Evolutionary conservation across 2,888 invertebrate species (phyloP).

Genomic region (Limenitis arthemis): DNA sequence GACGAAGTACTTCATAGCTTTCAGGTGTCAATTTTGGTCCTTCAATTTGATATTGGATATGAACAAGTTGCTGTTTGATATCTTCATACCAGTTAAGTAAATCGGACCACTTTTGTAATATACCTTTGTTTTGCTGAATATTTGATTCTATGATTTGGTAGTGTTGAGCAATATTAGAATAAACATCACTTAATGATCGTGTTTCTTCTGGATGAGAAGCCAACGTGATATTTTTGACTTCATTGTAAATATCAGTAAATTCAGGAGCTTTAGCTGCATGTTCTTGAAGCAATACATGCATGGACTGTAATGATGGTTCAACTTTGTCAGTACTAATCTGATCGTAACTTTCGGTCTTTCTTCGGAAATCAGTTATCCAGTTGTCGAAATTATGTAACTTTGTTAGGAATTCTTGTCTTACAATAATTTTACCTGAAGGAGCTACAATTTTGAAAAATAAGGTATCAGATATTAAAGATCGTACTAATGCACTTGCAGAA

Average conservation of each 20-base stretch:
- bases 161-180: slow-evolving; percentile 81
- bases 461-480: slow-evolving; percentile 80
- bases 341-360: slow-evolving; percentile 82
- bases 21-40: slow-evolving; percentile 80
- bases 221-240: slow-evolving; percentile 83
- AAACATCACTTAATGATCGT: slow-evolving; percentile 80
- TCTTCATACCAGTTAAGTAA: slow-evolving; percentile 87
- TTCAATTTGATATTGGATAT: slow-evolving; percentile 85
- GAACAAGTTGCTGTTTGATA: slow-evolving; percentile 82
- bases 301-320: slow-evolving; percentile 81
- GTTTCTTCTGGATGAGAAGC: slow-evolving; percentile 82
- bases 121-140: slow-evolving; percentile 80
- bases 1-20: slow-evolving; percentile 77
- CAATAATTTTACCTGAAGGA: slow-evolving; percentile 85
- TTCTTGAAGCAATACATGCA: slow-evolving; percentile 87
- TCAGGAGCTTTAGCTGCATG: slow-evolving; percentile 86
- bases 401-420: slow-evolving; percentile 87
- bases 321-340: slow-evolving; percentile 88
- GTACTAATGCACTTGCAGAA: slow-evolving; percentile 83
- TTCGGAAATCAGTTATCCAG: slow-evolving; percentile 83
- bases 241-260: slow-evolving; percentile 84
- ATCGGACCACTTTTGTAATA: slow-evolving; percentile 87
- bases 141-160: slow-evolving; percentile 84
- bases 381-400: slow-evolving; percentile 84
- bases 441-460: slow-evolving; percentile 79